Conservation (phyloP, 1,140 invertebrate species). For the Palaemon carinicauda region DNA sequence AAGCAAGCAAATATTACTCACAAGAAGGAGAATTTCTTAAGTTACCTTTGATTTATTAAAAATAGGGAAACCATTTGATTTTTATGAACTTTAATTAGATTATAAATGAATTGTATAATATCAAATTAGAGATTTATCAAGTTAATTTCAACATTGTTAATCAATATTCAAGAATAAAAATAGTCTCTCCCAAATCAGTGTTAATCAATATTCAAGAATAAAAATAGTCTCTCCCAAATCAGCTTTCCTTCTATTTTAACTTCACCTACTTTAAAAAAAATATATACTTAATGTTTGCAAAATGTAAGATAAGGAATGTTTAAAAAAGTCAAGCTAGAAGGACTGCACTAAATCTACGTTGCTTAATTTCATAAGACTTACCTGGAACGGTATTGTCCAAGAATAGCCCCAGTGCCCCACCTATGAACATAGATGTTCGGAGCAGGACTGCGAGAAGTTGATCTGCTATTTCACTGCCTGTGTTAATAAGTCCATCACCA, state of each 20-base stretch:
- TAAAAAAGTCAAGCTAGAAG: neutral
- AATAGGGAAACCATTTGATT: too few relatives aligned
- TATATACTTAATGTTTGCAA: neutral
- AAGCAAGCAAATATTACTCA: too few relatives aligned
- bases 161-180: neutral
- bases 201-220: neutral
- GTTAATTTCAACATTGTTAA: too few relatives aligned
- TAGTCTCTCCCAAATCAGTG: neutral
- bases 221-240: neutral
- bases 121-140: too few relatives aligned
- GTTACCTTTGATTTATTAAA: too few relatives aligned
- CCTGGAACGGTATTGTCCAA: constrained; percentile 66
- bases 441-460: constrained; percentile 63
- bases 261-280: neutral
- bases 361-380: constrained; percentile 56
- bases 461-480: neutral
- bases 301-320: neutral
- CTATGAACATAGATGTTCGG: constrained; percentile 65
- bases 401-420: constrained; percentile 63
- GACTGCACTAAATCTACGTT: neutral
- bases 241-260: neutral
- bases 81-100: too few relatives aligned
- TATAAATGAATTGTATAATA: too few relatives aligned
- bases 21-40: too few relatives aligned
- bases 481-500: neutral